Percentiles rank a stretch among this genome's conserved stretches.
Evolutionary conservation across 2,113 vertebrate genomes (phyloP).

Genomic region (Cebus imitator): DNA sequence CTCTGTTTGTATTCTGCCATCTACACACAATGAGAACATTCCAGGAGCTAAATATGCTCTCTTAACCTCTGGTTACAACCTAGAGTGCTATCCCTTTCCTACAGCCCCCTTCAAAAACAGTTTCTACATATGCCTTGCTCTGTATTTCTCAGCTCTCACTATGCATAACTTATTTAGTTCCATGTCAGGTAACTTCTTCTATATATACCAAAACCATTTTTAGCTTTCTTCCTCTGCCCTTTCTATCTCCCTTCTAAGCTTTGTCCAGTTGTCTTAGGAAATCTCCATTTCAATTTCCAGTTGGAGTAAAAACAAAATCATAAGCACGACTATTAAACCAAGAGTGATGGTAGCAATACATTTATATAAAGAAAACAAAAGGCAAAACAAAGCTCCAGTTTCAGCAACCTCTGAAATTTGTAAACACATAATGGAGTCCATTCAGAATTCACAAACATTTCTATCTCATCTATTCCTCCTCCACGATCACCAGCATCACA

Average conservation of each 20-base stretch:
- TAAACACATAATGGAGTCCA: not conserved
- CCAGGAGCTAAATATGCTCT: not conserved
- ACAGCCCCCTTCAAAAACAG: not conserved
- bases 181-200: not conserved
- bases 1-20: not conserved
- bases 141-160: not conserved
- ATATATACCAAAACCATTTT: not conserved
- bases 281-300: not conserved
- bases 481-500: not conserved
- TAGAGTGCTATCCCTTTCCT: not conserved
- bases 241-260: not conserved
- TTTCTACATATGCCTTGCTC: not conserved
- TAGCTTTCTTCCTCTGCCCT: not conserved
- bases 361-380: slow-evolving; percentile 11
- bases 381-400: not conserved
- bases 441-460: not conserved
- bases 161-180: not conserved
- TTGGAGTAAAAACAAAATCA: not conserved
- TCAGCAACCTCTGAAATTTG: not conserved
- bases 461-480: not conserved
- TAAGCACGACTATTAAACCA: not conserved
- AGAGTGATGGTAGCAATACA: not conserved
- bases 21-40: not conserved
- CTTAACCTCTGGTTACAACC: not conserved
- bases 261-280: slow-evolving; percentile 19